A percentile compares a stretch with the other conserved stretches of the same genome.
Conservation (phyloP, 2,888 invertebrate species). For the Parelbella ahira region DNA sequence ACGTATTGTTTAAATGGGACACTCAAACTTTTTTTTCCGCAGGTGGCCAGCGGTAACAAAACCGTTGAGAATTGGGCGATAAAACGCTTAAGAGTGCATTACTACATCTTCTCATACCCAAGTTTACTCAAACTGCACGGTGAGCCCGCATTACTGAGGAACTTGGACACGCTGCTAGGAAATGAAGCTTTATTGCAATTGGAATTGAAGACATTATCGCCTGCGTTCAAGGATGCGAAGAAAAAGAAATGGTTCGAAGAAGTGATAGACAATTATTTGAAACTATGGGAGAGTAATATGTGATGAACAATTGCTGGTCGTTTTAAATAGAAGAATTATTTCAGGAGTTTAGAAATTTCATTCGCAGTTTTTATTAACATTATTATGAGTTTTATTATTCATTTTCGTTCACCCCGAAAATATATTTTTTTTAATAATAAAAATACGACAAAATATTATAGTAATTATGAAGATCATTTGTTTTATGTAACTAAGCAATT, state of each 20-base stretch:
- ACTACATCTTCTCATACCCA: slow-evolving; percentile 90
- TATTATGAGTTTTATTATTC: too few relatives aligned
- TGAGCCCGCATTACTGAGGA: slow-evolving; percentile 85
- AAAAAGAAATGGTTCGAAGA: slow-evolving; percentile 92
- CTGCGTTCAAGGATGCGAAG: slow-evolving; percentile 87
- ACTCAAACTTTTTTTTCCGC: slow-evolving; percentile 30
- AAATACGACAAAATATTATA: too few relatives aligned
- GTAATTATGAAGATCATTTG: too few relatives aligned
- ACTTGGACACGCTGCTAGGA: slow-evolving; percentile 85
- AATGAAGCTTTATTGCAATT: slow-evolving; percentile 92
- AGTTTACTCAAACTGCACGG: slow-evolving; percentile 90
- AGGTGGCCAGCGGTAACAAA: slow-evolving; percentile 88
- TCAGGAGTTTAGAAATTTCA: too few relatives aligned
- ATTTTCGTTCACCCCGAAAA: too few relatives aligned
- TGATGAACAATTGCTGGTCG: slow-evolving; percentile 54
- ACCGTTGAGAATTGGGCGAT: slow-evolving; percentile 89
- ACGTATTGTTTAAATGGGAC: neutral
- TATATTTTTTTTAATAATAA: too few relatives aligned
- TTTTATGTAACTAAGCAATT: too few relatives aligned
- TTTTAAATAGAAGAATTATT: slow-evolving; percentile 2
- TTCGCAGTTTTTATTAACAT: too few relatives aligned
- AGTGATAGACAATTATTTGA: slow-evolving; percentile 93
- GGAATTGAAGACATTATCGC: slow-evolving; percentile 88
- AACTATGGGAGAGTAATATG: slow-evolving; percentile 94
- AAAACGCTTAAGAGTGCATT: slow-evolving; percentile 85